These are phyloP conservation scores for Heliconius sara DNA, from an alignment of 2,888 invertebrate genomes.

Conservation along the genomic window DNA sequence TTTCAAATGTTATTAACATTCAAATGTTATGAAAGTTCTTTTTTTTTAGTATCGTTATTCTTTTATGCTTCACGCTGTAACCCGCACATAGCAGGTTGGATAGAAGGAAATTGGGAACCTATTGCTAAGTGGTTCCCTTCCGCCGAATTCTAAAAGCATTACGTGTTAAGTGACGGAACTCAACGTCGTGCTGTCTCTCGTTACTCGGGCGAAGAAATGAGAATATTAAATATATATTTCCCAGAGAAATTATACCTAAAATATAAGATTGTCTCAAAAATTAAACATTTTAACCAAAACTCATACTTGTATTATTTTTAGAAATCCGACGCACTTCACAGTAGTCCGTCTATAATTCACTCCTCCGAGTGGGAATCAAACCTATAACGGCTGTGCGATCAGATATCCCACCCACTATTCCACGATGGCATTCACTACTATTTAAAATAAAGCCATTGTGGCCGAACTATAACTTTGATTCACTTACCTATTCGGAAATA, in stretches of 20 bases:
- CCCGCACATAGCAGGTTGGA: background rate
- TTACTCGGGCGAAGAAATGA: background rate
- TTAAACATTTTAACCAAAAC: no score
- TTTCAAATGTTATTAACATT: no score
- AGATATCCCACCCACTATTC: background rate
- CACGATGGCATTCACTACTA: background rate
- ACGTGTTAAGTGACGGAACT: background rate
- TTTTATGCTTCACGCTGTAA: background rate
- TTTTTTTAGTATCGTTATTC: no score
- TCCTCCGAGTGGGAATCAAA: background rate
- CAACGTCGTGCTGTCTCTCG: background rate
- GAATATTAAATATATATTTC: background rate
- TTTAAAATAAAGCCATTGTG: background rate
- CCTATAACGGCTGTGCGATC: background rate
- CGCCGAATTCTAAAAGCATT: background rate
- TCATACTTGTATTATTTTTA: no score
- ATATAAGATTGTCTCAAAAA: no score
- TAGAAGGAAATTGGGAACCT: background rate
- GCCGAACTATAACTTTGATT: conserved; percentile 3
- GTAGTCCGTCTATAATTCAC: background rate
- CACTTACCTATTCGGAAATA: conserved; percentile 1
- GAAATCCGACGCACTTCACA: background rate
- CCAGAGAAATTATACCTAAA: no score
- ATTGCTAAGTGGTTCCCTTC: background rate
- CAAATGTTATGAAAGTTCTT: no score